Base-by-base conservation (phyloP, 2,113 vertebrate genomes). In the Neolamprologus sp. region DNA sequence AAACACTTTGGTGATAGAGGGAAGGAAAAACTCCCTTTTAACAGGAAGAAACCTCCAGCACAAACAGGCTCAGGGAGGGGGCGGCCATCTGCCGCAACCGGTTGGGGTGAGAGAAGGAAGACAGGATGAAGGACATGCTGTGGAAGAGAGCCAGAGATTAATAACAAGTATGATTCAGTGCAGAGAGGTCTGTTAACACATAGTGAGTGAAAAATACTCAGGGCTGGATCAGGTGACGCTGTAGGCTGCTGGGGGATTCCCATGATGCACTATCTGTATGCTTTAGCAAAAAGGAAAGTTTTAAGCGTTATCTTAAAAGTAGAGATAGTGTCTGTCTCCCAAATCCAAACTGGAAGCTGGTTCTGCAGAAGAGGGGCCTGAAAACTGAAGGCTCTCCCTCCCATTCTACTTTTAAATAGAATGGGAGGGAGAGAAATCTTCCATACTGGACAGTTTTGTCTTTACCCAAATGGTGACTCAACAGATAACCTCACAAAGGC, bases 11-110 rank as follows among this genome's bases (percentile, higher is more conserved):
- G 16, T 3, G 58, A 63, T 7, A 63, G 28, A 35, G 58, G 28
- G 58, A 33, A 63, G 58, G 58, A 63, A 63, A 63, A 63, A 63
- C 31, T 35, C 17, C 58, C 58, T 63, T 63, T 63, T 35, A 63
- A 63, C 58, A 63, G 58, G 31, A 63, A 35, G 31, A 63, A 63
- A 7, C 58, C 31, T 63, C 31, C 2, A 1, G 58, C 31, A 63
- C 9, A 63, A 35, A 11, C 58, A 35, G 17, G 58, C 31, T 35
- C 17, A 35, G 31, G 9, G 17, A 63, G 31, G 57, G 5, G 16
- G 16, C 2, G 1, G 5, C 28, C 16, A 19, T 55, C 21, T 55
- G 21, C 53, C 0, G 2, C 21, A 11, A 55, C 21, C 1, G 4
- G 58, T 35, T 35, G 17, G 31, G 6, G 9, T 63, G 58, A 63